Evolutionary conservation across 2,797 vertebrate species (phyloP).

Genomic region (Odontamblyopus lacepedii): DNA sequence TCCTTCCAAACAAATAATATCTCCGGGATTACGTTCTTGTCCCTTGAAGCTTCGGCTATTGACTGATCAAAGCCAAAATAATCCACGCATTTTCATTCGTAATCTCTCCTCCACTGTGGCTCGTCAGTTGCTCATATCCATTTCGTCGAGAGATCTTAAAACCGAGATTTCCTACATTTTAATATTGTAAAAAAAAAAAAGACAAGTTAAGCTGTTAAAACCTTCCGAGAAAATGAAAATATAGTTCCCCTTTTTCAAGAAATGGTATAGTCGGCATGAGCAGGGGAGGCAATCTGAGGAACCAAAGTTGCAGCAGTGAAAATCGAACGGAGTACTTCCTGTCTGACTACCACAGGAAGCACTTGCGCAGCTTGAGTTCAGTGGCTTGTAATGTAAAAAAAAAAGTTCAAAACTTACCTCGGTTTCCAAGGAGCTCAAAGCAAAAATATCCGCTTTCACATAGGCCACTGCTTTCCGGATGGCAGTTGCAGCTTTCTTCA

Average conservation of each 20-base stretch:
- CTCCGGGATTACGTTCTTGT: constrained; percentile 24
- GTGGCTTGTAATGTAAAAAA: constrained; percentile 34
- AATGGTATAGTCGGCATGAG: constrained; percentile 54
- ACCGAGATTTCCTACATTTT: constrained; percentile 1
- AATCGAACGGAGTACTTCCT: constrained; percentile 73
- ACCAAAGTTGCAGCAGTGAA: constrained; percentile 57
- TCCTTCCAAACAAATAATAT: constrained; percentile 30
- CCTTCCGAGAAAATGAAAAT: constrained; percentile 16
- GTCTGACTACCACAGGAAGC: constrained; percentile 77
- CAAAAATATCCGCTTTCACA: neutral
- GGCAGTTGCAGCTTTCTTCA: neutral
- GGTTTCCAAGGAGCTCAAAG: constrained; percentile 13
- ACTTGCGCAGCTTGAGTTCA: constrained; percentile 64
- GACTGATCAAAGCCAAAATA: constrained; percentile 35
- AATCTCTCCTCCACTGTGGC: constrained; percentile 13
- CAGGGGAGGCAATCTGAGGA: constrained; percentile 40
- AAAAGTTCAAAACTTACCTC: constrained; percentile 53
- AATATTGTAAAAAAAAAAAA: neutral
- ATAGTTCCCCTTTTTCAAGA: constrained; percentile 37
- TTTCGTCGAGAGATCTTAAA: constrained; percentile 5
- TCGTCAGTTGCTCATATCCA: neutral
- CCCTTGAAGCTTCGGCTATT: constrained; percentile 14
- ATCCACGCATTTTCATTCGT: constrained; percentile 17
- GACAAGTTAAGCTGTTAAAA: constrained; percentile 9
- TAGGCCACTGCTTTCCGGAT: neutral